A percentile compares a stretch with the other conserved stretches of the same genome.
These are phyloP conservation scores for Dendrocincla tyrannina DNA, from an alignment of 2,797 vertebrate species.

Conservation along the genomic window DNA sequence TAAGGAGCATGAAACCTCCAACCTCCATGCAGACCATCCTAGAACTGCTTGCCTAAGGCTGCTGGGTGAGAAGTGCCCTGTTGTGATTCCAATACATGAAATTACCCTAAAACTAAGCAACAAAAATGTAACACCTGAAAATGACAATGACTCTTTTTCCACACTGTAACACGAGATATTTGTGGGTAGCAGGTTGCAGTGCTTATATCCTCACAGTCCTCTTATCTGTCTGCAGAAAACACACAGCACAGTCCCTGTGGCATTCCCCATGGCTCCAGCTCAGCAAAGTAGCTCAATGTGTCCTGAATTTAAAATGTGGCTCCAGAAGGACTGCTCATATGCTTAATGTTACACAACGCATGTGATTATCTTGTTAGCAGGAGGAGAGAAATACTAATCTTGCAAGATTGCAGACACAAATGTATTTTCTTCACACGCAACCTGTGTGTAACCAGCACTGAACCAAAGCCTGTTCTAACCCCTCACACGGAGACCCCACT, in stretches of 20 bases:
- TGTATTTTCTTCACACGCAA: constrained; percentile 8
- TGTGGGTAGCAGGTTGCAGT: not conserved
- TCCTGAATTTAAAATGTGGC: constrained; percentile 39
- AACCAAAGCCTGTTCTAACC: not conserved
- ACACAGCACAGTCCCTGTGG: not conserved
- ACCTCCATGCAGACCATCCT: not conserved
- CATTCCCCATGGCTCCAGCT: not conserved
- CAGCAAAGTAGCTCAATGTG: not conserved
- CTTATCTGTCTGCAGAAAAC: constrained; percentile 16
- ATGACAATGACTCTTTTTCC: not conserved
- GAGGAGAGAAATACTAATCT: not conserved
- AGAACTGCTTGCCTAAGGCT: not conserved
- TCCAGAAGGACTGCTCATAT: constrained; percentile 17
- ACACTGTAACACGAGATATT: not conserved
- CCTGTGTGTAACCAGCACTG: not conserved
- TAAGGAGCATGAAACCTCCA: not conserved
- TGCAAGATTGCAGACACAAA: not conserved
- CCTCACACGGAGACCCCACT: not conserved
- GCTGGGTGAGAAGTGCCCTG: not conserved
- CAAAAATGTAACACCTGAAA: not conserved
- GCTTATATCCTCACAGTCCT: not conserved
- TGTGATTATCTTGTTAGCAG: constrained; percentile 18
- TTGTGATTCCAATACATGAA: not conserved
- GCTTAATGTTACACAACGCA: not conserved
- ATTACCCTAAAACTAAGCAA: not conserved